A percentile compares a stretch with the other conserved stretches of the same genome.
These are phyloP conservation scores for Macquaria ambigua DNA, from an alignment of 2,113 vertebrate genomes.

Conservation along the genomic window DNA sequence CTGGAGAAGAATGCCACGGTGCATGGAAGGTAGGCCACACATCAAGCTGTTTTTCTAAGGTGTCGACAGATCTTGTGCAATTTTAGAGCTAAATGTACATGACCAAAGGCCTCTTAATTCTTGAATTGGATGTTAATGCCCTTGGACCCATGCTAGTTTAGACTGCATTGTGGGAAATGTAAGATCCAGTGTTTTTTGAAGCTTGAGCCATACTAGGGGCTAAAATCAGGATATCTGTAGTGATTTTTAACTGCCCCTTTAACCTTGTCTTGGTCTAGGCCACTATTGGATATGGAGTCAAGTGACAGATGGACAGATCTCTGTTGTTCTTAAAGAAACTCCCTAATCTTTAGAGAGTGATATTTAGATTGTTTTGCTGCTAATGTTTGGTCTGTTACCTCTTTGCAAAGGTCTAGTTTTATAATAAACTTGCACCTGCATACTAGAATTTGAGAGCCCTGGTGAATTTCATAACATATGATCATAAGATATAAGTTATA, in stretches of 20 bases:
- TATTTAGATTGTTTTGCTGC: not conserved
- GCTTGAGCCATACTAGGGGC: not conserved
- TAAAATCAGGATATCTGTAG: not conserved
- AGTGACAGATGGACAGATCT: not conserved
- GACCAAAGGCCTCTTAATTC: not conserved
- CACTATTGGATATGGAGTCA: not conserved
- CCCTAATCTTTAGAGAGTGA: no score
- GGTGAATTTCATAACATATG: not conserved
- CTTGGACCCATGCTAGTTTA: not conserved
- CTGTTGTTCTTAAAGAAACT: not conserved
- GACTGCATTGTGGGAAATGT: conserved; percentile 3
- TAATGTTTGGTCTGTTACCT: not conserved
- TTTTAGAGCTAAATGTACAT: not conserved
- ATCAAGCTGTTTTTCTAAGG: not conserved
- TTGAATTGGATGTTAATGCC: not conserved
- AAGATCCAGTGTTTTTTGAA: not conserved
- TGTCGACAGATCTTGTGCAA: not conserved
- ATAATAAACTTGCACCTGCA: not conserved
- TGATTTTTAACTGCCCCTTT: not conserved
- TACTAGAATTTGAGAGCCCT: not conserved
- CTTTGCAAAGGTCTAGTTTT: not conserved
- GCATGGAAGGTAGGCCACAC: conserved; percentile 86
- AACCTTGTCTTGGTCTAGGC: not conserved
- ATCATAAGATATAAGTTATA: not conserved
- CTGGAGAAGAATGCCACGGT: conserved; percentile 87